Conservation (phyloP, 2,888 invertebrate genomes). For the Callyntrura sp. region DNA sequence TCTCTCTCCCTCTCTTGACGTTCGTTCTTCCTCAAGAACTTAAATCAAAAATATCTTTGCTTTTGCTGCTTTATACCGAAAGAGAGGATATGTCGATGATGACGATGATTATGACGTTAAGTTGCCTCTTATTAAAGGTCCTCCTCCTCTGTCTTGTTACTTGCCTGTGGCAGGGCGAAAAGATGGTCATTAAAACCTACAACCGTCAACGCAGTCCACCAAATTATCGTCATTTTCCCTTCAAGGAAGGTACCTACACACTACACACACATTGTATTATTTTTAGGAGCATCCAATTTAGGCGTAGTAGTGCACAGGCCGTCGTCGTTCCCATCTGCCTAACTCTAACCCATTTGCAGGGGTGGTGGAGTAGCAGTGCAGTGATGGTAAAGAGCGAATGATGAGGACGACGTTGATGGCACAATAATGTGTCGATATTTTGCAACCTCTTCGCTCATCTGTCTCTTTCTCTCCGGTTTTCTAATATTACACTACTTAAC, state of each 20-base stretch:
- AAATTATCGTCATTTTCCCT: constrained; percentile 44
- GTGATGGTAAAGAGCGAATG: no score
- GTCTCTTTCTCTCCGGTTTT: no score
- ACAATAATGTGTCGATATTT: no score
- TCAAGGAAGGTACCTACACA: constrained; percentile 47
- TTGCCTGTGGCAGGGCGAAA: constrained; percentile 11
- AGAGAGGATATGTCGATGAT: not conserved
- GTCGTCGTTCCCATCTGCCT: no score
- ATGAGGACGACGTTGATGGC: no score
- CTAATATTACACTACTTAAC: not conserved
- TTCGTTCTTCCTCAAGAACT: not conserved
- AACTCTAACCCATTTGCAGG: not conserved
- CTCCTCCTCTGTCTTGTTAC: not conserved
- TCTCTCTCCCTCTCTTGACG: constrained; percentile 10
- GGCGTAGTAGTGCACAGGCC: not conserved
- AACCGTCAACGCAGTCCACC: not conserved
- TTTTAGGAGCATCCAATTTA: no score
- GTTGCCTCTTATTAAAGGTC: not conserved
- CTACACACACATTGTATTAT: no score
- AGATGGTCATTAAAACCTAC: constrained; percentile 49
- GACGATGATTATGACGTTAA: constrained; percentile 10
- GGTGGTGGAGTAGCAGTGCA: no score
- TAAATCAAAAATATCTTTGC: no score
- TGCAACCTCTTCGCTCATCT: not conserved
- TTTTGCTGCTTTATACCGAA: not conserved